Evolutionary conservation across 2,797 vertebrate species (phyloP).

Genomic region (Liasis olivaceus): DNA sequence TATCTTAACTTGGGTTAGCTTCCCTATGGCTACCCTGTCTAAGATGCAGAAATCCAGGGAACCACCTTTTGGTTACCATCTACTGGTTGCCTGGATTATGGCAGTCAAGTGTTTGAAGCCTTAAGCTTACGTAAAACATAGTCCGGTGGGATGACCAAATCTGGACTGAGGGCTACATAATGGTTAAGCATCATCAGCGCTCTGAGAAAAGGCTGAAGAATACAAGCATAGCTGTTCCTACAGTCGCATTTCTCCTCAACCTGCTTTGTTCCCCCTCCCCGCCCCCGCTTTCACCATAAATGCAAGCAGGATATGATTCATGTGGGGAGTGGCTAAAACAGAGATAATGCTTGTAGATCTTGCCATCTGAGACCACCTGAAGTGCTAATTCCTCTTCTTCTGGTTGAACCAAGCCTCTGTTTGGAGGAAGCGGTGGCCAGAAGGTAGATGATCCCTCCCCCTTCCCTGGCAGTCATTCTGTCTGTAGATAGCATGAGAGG

Average conservation of each 20-base stretch:
- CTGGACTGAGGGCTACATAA: not conserved
- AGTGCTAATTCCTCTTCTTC: not conserved
- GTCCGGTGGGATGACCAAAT: not conserved
- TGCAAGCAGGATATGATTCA: not conserved
- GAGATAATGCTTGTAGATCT: not conserved
- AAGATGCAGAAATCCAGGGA: not conserved
- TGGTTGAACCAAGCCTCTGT: not conserved
- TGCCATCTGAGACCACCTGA: not conserved
- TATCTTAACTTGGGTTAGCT: not conserved
- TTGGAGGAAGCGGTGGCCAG: not conserved
- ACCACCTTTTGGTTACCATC: not conserved
- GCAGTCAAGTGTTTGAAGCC: not conserved
- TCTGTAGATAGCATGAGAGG: not conserved
- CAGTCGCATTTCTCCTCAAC: not conserved
- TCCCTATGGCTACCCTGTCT: not conserved
- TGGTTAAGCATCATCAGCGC: not conserved
- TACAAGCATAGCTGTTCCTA: not conserved
- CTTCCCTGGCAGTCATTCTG: not conserved
- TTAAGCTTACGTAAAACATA: not conserved
- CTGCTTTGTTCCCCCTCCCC: not conserved
- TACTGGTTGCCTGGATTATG: not conserved
- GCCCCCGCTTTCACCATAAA: not conserved
- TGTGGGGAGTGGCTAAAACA: not conserved
- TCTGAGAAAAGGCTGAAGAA: not conserved
- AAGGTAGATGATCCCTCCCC: not conserved